Percentiles rank a stretch among this genome's conserved stretches.
Evolutionary conservation across 2,888 invertebrate species (phyloP).

Genomic region (Spisula solida): DNA sequence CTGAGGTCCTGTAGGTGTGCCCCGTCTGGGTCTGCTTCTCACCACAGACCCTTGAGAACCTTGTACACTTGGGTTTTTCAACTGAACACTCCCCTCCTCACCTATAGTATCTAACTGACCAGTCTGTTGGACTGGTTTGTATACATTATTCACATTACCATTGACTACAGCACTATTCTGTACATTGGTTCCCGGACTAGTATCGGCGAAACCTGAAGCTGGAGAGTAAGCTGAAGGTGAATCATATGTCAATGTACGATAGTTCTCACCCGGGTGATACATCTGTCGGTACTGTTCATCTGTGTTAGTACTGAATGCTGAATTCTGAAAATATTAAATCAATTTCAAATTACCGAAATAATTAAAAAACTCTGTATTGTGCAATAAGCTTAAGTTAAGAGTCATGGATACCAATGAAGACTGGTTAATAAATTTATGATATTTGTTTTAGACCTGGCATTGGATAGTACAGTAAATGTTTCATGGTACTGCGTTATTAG

Average conservation of each 20-base stretch:
- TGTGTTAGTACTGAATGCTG: slow-evolving; percentile 80
- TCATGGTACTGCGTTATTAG: too few species aligned
- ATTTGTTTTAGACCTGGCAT: too few species aligned
- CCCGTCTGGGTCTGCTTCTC: slow-evolving; percentile 14
- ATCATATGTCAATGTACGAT: slow-evolving; percentile 73
- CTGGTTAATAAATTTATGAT: too few species aligned
- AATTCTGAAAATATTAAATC: slow-evolving; percentile 77
- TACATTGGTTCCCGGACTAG: slow-evolving; percentile 32
- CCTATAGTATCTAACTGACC: slow-evolving; percentile 76
- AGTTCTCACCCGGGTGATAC: slow-evolving; percentile 81
- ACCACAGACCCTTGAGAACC: slow-evolving; percentile 25
- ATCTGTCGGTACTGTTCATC: slow-evolving; percentile 84
- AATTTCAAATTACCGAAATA: background rate
- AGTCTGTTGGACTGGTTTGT: slow-evolving; percentile 35
- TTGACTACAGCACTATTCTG: slow-evolving; percentile 53
- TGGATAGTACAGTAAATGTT: too few species aligned
- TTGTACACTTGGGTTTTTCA: slow-evolving; percentile 16
- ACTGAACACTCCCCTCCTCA: slow-evolving; percentile 48
- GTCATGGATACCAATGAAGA: too few species aligned
- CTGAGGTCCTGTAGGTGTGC: slow-evolving; percentile 8
- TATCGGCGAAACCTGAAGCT: slow-evolving; percentile 39
- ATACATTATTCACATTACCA: slow-evolving; percentile 45
- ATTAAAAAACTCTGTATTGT: too few species aligned
- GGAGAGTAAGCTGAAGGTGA: slow-evolving; percentile 68
- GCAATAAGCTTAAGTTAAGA: too few species aligned